Percentiles rank a stretch among this genome's conserved stretches.
phyloP scores from a whole-genome alignment of 2,113 vertebrate species.

The Pipa parva region DNA sequence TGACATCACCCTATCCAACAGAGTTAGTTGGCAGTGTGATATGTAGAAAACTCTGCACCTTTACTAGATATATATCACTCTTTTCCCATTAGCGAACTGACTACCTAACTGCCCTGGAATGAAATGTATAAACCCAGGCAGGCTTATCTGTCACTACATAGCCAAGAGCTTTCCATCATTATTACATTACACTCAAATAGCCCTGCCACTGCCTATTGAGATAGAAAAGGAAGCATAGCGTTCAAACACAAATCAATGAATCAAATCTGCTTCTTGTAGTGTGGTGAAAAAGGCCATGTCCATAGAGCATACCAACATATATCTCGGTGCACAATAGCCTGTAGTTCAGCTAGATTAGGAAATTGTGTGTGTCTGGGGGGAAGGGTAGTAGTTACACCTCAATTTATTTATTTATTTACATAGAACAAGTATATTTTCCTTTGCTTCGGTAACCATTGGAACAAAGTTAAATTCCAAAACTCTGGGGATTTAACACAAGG shows the following conservation, averaged over 20 bases:
- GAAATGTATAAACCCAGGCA: conserved; percentile 31
- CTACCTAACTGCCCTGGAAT: conserved; percentile 31
- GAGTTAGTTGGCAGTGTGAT: background rate
- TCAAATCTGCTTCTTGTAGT: background rate
- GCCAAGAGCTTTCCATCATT: conserved; percentile 35
- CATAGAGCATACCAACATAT: background rate
- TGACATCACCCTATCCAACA: background rate
- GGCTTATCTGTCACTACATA: conserved; percentile 37
- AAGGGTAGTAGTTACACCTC: too few relatives aligned
- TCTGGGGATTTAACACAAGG: too few relatives aligned
- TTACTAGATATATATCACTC: conserved; percentile 29
- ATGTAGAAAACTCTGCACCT: conserved; percentile 4
- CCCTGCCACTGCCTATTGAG: conserved; percentile 32
- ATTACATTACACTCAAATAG: conserved; percentile 35
- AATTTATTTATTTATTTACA: too few relatives aligned
- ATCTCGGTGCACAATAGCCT: too few relatives aligned
- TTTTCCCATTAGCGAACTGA: conserved; percentile 23
- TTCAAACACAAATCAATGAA: conserved; percentile 12
- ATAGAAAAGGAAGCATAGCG: conserved; percentile 17
- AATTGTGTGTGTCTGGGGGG: too few relatives aligned
- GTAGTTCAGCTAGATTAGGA: too few relatives aligned
- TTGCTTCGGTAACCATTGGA: too few relatives aligned
- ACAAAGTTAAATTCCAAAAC: too few relatives aligned
- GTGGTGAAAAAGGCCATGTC: conserved; percentile 2
- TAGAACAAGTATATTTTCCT: too few relatives aligned